Conservation (phyloP, 2,797 vertebrate genomes). For the Emydoidea blandingii region DNA sequence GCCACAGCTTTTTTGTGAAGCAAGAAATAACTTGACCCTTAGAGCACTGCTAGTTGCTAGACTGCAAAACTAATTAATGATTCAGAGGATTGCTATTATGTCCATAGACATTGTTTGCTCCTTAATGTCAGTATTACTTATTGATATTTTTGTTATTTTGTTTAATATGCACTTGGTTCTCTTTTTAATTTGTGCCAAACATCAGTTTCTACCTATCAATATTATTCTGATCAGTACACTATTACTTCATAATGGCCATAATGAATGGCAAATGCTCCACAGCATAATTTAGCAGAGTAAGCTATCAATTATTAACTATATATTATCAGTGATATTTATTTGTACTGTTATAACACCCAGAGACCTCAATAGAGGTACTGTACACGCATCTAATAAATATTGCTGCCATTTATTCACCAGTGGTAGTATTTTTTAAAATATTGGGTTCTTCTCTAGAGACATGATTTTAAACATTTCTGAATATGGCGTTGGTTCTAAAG, state of each 20-base stretch:
- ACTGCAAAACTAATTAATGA: slow-evolving; percentile 6
- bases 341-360: background rate
- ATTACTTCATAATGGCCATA: background rate
- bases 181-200: background rate
- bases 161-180: background rate
- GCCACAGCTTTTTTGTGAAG: background rate
- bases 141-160: background rate
- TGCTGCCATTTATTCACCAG: background rate
- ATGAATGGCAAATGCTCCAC: background rate
- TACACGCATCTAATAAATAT: background rate
- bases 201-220: background rate
- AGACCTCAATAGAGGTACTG: background rate
- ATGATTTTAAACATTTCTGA: background rate
- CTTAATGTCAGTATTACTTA: background rate
- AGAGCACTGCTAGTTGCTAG: slow-evolving; percentile 24
- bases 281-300: background rate
- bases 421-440: background rate
- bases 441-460: background rate
- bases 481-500: background rate
- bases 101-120: background rate
- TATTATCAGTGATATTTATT: background rate
- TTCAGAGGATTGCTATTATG: background rate
- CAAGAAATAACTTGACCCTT: background rate
- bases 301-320: background rate
- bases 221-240: slow-evolving; percentile 9